These are phyloP conservation scores for Hirtodrosophila alboralis DNA, from an alignment of 2,888 invertebrate genomes.

Conservation along the genomic window DNA sequence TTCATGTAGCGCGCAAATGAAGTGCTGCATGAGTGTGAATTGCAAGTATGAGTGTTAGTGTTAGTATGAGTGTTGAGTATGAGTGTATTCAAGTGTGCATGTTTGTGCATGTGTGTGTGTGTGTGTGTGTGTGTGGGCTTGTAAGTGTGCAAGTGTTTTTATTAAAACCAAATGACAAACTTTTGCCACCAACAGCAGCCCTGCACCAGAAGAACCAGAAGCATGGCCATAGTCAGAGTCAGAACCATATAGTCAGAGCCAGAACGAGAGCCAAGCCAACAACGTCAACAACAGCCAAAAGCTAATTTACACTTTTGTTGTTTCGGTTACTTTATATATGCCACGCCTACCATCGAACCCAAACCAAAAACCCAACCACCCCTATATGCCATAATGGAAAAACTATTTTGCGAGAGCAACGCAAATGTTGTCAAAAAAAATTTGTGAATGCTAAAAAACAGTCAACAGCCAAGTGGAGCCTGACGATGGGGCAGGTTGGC, in stretches of 20 bases:
- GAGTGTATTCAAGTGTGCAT: constrained; percentile 29
- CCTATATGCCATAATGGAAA: constrained; percentile 72
- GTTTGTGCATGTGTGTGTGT: constrained; percentile 3
- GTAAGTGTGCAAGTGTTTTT: constrained; percentile 70
- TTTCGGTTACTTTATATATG: constrained; percentile 75
- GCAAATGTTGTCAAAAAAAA: constrained; percentile 79
- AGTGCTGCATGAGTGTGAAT: constrained; percentile 69
- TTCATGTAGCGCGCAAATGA: constrained; percentile 66
- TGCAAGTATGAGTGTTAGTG: constrained; percentile 23
- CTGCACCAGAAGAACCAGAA: constrained; percentile 10
- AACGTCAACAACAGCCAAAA: constrained; percentile 79
- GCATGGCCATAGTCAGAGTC: constrained; percentile 4
- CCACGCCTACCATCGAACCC: constrained; percentile 16
- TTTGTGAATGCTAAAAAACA: constrained; percentile 75
- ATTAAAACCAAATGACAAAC: constrained; percentile 79
- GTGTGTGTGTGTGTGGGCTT: constrained; percentile 17
- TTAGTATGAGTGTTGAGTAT: constrained; percentile 32
- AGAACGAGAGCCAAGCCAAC: constrained; percentile 55
- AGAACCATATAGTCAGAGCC: neutral
- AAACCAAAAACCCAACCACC: constrained; percentile 1
- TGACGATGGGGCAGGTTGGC: constrained; percentile 1
- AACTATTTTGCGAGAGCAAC: constrained; percentile 67
- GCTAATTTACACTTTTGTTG: constrained; percentile 80
- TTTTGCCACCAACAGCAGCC: constrained; percentile 62
- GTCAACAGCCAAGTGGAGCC: constrained; percentile 50